Evolutionary conservation across 1,140 invertebrate species (phyloP).

Genomic region (Pseudachorutes palmiensis): DNA sequence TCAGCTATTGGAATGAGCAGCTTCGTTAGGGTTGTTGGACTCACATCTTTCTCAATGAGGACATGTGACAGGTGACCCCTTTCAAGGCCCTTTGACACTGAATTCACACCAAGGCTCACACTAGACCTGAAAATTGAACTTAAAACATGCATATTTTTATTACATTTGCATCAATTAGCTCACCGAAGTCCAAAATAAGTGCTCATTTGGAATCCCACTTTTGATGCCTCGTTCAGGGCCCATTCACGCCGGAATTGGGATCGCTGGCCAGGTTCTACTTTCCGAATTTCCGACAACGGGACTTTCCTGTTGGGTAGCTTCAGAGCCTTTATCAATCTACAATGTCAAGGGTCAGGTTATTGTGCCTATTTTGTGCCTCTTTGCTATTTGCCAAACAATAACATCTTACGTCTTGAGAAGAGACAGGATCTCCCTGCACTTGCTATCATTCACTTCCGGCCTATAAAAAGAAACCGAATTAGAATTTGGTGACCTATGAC

Average conservation of each 20-base stretch:
- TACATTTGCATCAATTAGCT: no score
- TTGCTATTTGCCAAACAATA: no score
- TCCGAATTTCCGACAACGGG: slow-evolving; percentile 23
- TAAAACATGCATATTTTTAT: neutral
- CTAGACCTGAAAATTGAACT: slow-evolving; percentile 19
- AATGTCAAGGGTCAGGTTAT: no score
- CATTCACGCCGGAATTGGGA: slow-evolving; percentile 23
- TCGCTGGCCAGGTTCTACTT: slow-evolving; percentile 13
- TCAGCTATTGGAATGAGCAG: slow-evolving; percentile 32
- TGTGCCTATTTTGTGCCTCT: no score
- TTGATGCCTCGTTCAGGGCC: neutral
- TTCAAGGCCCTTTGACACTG: slow-evolving; percentile 28
- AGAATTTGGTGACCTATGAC: neutral
- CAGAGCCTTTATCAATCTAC: slow-evolving; percentile 10
- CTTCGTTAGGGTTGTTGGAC: slow-evolving; percentile 35
- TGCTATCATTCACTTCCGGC: slow-evolving; percentile 15
- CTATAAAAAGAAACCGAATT: slow-evolving; percentile 7
- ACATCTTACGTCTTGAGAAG: slow-evolving; percentile 18
- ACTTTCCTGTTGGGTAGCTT: slow-evolving; percentile 20
- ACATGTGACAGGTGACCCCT: slow-evolving; percentile 22
- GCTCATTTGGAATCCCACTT: slow-evolving; percentile 19
- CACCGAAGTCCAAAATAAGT: slow-evolving; percentile 16
- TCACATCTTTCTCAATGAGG: slow-evolving; percentile 34
- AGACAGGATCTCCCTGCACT: slow-evolving; percentile 7
- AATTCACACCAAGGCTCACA: slow-evolving; percentile 34